These are phyloP conservation scores for Lerista edwardsae DNA, from an alignment of 2,797 vertebrate genomes.

Conservation along the genomic window DNA sequence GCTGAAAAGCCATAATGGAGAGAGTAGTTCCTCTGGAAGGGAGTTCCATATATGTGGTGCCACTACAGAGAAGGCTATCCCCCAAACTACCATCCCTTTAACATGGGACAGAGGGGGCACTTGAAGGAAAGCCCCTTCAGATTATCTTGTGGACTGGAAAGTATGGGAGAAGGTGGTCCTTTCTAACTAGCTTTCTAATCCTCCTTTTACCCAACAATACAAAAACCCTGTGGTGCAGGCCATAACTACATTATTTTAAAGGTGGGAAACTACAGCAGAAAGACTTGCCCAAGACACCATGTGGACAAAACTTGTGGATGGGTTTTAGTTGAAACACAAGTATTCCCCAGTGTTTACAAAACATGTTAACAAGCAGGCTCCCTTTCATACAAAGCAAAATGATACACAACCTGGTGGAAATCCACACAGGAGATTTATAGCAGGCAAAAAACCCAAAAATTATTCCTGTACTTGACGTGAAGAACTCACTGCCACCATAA, in stretches of 20 bases:
- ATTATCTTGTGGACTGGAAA: no score
- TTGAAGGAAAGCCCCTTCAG: no score
- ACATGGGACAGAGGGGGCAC: no score
- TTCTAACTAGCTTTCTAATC: no score
- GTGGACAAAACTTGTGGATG: not conserved
- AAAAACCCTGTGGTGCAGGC: not conserved
- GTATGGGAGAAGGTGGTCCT: no score
- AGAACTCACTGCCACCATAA: not conserved
- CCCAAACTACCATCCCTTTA: no score
- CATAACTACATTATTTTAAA: not conserved
- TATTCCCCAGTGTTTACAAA: not conserved
- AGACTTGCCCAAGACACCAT: not conserved
- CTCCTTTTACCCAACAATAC: not conserved
- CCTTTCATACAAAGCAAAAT: not conserved
- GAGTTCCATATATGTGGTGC: no score
- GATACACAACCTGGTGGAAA: not conserved
- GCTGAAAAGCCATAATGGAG: no score
- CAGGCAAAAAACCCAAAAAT: not conserved
- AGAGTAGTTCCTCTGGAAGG: no score
- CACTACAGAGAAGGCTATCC: no score
- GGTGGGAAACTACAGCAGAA: not conserved
- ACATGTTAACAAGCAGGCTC: not conserved
- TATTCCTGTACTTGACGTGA: not conserved
- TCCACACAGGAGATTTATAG: not conserved
- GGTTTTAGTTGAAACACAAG: not conserved